Evolutionary conservation across 2,888 invertebrate species (phyloP).

Genomic region (Xanthia icteritia): DNA sequence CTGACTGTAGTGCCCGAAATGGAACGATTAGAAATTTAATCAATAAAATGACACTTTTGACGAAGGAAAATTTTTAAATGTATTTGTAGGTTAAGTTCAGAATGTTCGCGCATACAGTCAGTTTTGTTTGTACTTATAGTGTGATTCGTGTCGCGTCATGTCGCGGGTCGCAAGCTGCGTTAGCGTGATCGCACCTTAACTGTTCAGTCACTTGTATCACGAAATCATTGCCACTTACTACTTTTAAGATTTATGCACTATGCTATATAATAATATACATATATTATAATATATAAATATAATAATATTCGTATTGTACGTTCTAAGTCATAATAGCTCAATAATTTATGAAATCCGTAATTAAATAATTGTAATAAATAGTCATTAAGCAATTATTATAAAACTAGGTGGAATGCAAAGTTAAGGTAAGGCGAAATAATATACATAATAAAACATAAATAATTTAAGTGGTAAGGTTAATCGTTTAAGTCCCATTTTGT

Average conservation of each 20-base stretch:
- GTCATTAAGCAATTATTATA: conserved; percentile 80
- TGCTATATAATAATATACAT: conserved; percentile 77
- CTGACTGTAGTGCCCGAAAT: conserved; percentile 40
- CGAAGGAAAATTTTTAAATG: conserved; percentile 34
- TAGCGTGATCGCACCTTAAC: conserved; percentile 55
- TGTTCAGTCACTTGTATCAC: conserved; percentile 73
- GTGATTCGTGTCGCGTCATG: conserved; percentile 1
- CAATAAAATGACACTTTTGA: conserved; percentile 35
- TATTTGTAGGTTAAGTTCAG: conserved; percentile 34
- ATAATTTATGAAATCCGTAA: conserved; percentile 83
- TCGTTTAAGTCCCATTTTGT: conserved; percentile 88
- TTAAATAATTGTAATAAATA: conserved; percentile 80
- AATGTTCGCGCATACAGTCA: conserved; percentile 49
- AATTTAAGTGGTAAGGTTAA: conserved; percentile 76
- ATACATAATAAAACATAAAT: conserved; percentile 79
- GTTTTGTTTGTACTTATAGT: conserved; percentile 36
- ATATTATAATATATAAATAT: conserved; percentile 65
- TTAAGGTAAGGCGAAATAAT: conserved; percentile 76
- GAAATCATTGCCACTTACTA: conserved; percentile 77
- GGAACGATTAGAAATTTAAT: conserved; percentile 39
- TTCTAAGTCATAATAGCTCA: conserved; percentile 86
- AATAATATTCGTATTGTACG: conserved; percentile 70
- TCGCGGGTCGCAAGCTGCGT: conserved; percentile 19
- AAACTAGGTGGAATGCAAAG: conserved; percentile 71
- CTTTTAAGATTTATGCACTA: conserved; percentile 84